phyloP scores from a whole-genome alignment of 2,113 vertebrate species.

The Hydrochoerus hydrochaeris region DNA sequence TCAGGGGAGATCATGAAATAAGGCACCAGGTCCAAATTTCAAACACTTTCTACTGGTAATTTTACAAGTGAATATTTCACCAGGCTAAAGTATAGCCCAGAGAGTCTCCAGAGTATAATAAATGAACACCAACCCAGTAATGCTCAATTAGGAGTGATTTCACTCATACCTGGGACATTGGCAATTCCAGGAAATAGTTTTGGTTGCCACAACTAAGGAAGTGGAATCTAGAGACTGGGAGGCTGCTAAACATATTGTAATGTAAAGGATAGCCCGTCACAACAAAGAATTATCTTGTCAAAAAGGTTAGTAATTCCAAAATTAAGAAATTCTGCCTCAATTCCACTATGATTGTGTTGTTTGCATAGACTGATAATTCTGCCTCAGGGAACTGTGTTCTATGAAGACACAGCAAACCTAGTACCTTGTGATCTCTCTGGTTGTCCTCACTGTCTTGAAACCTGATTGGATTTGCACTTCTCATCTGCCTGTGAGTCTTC shows the following conservation, averaged over 20 bases:
- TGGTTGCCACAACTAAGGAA: neutral
- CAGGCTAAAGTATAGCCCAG: neutral
- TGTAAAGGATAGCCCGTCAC: neutral
- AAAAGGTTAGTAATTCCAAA: neutral
- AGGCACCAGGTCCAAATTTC: neutral
- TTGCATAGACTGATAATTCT: neutral
- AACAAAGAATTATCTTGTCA: neutral
- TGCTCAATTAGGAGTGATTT: neutral
- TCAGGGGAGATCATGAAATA: neutral
- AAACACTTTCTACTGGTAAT: neutral
- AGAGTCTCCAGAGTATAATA: neutral
- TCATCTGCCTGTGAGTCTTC: constrained; percentile 67
- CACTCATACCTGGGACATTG: neutral
- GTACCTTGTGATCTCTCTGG: constrained; percentile 70
- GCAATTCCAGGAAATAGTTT: neutral
- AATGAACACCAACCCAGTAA: neutral
- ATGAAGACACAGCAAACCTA: constrained; percentile 25
- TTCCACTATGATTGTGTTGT: neutral
- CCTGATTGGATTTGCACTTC: constrained; percentile 25
- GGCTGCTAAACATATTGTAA: neutral
- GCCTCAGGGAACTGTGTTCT: neutral
- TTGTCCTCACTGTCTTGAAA: constrained; percentile 26
- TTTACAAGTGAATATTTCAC: neutral
- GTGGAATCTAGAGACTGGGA: too few relatives aligned
- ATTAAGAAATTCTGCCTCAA: neutral